phyloP scores from a whole-genome alignment of 2,888 invertebrate genomes.

The Epsilonema sp. region DNA sequence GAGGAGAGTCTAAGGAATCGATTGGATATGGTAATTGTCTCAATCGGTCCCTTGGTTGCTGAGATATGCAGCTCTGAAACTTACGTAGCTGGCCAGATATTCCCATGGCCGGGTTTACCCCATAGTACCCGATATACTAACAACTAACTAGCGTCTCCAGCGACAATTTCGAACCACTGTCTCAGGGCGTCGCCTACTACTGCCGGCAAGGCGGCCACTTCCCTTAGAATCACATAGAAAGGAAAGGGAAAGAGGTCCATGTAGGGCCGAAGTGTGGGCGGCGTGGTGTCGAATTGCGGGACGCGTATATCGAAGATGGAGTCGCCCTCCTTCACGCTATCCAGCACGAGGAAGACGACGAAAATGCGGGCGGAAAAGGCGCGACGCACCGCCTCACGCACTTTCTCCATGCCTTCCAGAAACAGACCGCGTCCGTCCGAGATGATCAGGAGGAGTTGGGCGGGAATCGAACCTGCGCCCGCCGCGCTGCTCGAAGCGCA shows the following conservation, averaged over 20 bases:
- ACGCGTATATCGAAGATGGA: constrained; percentile 73
- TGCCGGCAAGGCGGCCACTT: constrained; percentile 63
- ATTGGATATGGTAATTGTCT: too few relatives aligned
- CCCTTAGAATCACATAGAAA: constrained; percentile 77
- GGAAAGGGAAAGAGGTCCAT: constrained; percentile 93
- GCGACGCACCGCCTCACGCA: constrained; percentile 53
- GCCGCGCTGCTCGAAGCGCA: too few relatives aligned
- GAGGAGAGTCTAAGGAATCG: too few relatives aligned
- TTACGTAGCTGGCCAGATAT: too few relatives aligned
- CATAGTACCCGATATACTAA: too few relatives aligned
- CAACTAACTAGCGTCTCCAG: neutral
- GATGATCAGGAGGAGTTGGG: constrained; percentile 69
- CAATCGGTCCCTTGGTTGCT: too few relatives aligned
- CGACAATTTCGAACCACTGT: constrained; percentile 95
- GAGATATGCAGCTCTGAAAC: too few relatives aligned
- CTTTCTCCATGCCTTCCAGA: constrained; percentile 54
- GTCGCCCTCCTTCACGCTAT: constrained; percentile 70
- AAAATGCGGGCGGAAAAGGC: constrained; percentile 67
- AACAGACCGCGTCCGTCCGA: constrained; percentile 87
- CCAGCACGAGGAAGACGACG: constrained; percentile 80
- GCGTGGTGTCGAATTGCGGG: constrained; percentile 45
- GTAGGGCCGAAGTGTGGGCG: constrained; percentile 43
- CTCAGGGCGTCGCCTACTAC: constrained; percentile 83
- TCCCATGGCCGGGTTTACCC: too few relatives aligned
- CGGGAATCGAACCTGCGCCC: constrained; percentile 21